Evolutionary conservation across 2,888 invertebrate genomes (phyloP), one percentile per base, ranked within the genome.

Genomic region (Athalia rosae): DNA sequence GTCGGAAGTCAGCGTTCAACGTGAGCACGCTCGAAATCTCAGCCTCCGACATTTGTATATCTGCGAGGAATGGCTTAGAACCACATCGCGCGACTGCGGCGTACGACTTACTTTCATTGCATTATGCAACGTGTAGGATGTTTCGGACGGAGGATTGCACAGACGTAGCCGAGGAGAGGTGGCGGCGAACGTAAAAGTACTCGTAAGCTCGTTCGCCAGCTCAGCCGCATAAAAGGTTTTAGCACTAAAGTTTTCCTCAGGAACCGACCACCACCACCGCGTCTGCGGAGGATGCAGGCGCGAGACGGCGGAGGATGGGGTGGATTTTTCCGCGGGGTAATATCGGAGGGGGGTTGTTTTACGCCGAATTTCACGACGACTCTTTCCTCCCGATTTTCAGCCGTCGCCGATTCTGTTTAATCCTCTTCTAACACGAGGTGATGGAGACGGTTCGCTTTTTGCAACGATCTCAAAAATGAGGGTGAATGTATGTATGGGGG

Each of bases 171-270:
- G 53, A 50, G 11, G 50, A 41, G 28, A 45, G 47, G 28, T 61
- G 4, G 61, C 9, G 41, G 64, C 50, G 41, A 15, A 45, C 67
- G 67, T 67, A 67, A 67, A 67, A 67, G 67, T 67, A 67, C 67
- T 67, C 50, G 59, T n/a, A 59, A 53, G 53, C 53, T 53, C 53
- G 59, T 13, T n/a, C 11, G 59, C 59, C 6, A 6, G 67, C 67
- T 53, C 28, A 13, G 58, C 6, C 56, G 71, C 58, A 71, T 71
- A 71, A 71, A 71, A 71, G 71, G 71, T 71, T 56, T 71, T 58
- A 71, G 71, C 58, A 56, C 71, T 71, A 71, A 71, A 71, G 50
- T 71, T 71, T 71, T 71, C 53, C 71, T 58, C 71, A 56, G 58
- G 71, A 71, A 45, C 56, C 43, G 4, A 11, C n/a, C n/a, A n/a